Base-by-base conservation (phyloP, 2,797 vertebrate genomes). In the Spondyliosoma cantharus region DNA sequence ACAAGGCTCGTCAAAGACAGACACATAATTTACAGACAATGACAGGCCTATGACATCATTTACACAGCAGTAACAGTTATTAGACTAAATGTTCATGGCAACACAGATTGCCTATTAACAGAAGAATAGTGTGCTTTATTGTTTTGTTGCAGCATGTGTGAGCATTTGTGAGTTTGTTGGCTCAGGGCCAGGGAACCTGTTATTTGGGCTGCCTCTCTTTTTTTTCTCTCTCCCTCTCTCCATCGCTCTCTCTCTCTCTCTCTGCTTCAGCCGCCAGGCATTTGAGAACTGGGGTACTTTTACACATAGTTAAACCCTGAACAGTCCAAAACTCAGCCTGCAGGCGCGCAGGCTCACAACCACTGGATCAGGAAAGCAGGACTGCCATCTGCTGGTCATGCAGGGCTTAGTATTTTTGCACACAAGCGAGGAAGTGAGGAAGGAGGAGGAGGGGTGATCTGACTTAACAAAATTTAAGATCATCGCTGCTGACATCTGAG, bases 381-480 rank as follows among this genome's bases (percentile, higher is more conserved):
- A 96, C 91, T 95, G 94, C 95, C 95, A 95, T 94, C 95, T 90
- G 91, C 93, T 95, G 95, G 93, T 52, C 15, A 74, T 4, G 17
- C 0, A 0, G 16, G 46, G 80, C 61, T 87, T 66, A 46, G 52
- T 50, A 15, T 37, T 58, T 58, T 46, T 65, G 25, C 27, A 16
- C 32, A 11, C 43, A 3, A n/a, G 66, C 27, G 50, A 63, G 37
- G 27, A 12, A 1, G 53, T n/a, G 24, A 46, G 70, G 62, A 83
- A 37, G 32, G 32, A 37, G 32, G 32, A 37, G 79, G 77, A 46
- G 69, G 78, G 66, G 70, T 62, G 81, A 78, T 87, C 73, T 83
- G 32, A 43, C 76, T 81, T 78, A 70, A 78, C 73, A 74, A 72
- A 83, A 91, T 92, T 87, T 87, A 63, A 85, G 90, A 87, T 88